Conservation (phyloP, 53 echinoderm and acorn worm species). For the Patiria pectinifera region DNA sequence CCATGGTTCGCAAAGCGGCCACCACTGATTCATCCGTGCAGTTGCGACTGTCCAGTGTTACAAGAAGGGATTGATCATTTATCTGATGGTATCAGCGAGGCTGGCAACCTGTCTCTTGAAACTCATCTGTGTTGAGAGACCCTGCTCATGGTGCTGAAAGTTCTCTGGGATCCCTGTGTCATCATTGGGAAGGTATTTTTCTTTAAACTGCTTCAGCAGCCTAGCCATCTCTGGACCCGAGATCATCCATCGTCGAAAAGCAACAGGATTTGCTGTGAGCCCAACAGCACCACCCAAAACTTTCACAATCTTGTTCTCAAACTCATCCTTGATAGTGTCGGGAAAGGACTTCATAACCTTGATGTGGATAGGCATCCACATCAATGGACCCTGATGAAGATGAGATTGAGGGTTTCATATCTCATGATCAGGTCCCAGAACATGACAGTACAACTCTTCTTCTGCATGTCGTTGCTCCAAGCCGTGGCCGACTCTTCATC, state of each 20-base stretch:
- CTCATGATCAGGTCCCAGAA: slow-evolving; percentile 49
- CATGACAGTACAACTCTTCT: slow-evolving; percentile 61
- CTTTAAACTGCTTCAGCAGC: neutral
- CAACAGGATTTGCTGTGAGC: slow-evolving; percentile 41
- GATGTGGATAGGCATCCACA: slow-evolving; percentile 53
- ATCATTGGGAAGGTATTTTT: neutral
- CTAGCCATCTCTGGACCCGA: slow-evolving; percentile 36
- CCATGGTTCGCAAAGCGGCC: slow-evolving; percentile 16
- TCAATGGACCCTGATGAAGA: slow-evolving; percentile 44
- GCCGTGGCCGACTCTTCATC: slow-evolving; percentile 22
- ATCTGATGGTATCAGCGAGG: neutral
- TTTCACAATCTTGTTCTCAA: slow-evolving; percentile 57
- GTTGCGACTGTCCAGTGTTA: slow-evolving; percentile 9
- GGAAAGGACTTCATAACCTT: slow-evolving; percentile 59
- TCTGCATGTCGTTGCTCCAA: slow-evolving; percentile 58
- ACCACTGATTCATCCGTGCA: slow-evolving; percentile 33
- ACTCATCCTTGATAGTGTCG: slow-evolving; percentile 63
- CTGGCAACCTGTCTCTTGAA: neutral
- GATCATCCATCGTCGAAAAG: slow-evolving; percentile 51
- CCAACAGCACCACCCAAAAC: slow-evolving; percentile 40
- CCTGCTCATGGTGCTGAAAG: slow-evolving; percentile 54
- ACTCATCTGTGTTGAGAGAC: slow-evolving; percentile 49
- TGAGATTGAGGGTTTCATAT: slow-evolving; percentile 52
- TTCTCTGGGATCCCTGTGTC: no score
- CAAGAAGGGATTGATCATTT: slow-evolving; percentile 63